Percentiles rank a stretch among this genome's conserved stretches.
Conservation (phyloP, 2,888 invertebrate genomes). For the Brachylomia viminalis region DNA sequence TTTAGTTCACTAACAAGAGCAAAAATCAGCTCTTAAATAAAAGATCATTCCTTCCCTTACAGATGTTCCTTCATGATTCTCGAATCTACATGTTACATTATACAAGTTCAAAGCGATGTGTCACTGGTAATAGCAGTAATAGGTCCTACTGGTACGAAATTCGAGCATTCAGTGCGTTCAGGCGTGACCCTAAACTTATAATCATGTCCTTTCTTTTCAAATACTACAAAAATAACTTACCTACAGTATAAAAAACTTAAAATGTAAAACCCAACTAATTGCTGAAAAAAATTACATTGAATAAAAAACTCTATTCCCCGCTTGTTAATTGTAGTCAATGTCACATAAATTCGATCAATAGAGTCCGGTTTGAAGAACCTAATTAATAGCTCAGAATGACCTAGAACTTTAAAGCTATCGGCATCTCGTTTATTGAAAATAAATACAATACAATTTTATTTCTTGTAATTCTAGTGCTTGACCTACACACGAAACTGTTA, state of each 20-base stretch:
- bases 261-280: neutral
- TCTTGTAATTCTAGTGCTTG: slow-evolving; percentile 1
- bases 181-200: neutral
- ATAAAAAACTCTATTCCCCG: neutral
- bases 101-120: neutral
- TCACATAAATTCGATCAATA: slow-evolving; percentile 19
- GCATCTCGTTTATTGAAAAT: neutral
- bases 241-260: neutral
- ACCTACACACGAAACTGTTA: slow-evolving; percentile 18
- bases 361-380: neutral
- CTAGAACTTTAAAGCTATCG: slow-evolving; percentile 5
- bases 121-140: neutral
- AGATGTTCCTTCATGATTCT: neutral
- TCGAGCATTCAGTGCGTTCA: neutral
- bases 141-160: neutral
- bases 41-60: neutral
- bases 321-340: neutral
- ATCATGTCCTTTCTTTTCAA: neutral
- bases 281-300: neutral
- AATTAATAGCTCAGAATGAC: slow-evolving; percentile 11
- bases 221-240: neutral
- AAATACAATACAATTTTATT: neutral
- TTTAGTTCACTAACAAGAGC: neutral
- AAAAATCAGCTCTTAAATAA: neutral
- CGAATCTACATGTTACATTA: neutral